Evolutionary conservation across 2,888 invertebrate species (phyloP).

Genomic region (Sussaba pulchella): DNA sequence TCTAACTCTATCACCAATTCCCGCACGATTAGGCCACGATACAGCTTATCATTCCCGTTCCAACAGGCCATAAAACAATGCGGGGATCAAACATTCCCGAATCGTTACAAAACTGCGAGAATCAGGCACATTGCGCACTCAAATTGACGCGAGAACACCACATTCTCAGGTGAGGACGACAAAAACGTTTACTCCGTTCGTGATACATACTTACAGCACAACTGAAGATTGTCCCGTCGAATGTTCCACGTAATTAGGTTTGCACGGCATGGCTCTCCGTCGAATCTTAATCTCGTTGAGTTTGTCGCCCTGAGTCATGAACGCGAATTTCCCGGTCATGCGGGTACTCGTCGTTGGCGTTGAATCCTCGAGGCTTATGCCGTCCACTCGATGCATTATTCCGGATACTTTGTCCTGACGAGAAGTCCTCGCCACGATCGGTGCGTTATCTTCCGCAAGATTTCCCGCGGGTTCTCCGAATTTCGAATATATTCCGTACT

Average conservation of each 20-base stretch:
- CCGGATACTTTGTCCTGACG: slow-evolving; percentile 81
- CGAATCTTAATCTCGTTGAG: slow-evolving; percentile 85
- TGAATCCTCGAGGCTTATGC: slow-evolving; percentile 80
- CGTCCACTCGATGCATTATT: slow-evolving; percentile 82
- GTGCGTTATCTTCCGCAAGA: too few relatives aligned
- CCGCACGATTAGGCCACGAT: too few relatives aligned
- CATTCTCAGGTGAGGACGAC: too few relatives aligned
- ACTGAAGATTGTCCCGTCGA: slow-evolving; percentile 76
- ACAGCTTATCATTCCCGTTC: too few relatives aligned
- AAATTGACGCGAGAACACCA: too few relatives aligned
- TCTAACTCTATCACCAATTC: too few relatives aligned
- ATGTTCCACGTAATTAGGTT: slow-evolving; percentile 72
- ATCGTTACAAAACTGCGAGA: too few relatives aligned
- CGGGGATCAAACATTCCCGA: too few relatives aligned
- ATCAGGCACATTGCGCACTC: too few relatives aligned
- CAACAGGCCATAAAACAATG: too few relatives aligned
- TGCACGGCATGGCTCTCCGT: slow-evolving; percentile 75
- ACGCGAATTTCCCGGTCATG: slow-evolving; percentile 64
- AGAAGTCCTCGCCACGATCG: slow-evolving; percentile 70
- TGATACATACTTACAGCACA: slow-evolving; percentile 77
- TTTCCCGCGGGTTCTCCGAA: slow-evolving; percentile 56
- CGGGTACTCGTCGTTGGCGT: slow-evolving; percentile 69
- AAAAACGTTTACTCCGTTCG: neutral
- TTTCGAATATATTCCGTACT: slow-evolving; percentile 82
- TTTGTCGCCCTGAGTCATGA: slow-evolving; percentile 86